These are phyloP conservation scores for Anaspis maculata DNA, from an alignment of 2,888 invertebrate genomes.

Conservation along the genomic window DNA sequence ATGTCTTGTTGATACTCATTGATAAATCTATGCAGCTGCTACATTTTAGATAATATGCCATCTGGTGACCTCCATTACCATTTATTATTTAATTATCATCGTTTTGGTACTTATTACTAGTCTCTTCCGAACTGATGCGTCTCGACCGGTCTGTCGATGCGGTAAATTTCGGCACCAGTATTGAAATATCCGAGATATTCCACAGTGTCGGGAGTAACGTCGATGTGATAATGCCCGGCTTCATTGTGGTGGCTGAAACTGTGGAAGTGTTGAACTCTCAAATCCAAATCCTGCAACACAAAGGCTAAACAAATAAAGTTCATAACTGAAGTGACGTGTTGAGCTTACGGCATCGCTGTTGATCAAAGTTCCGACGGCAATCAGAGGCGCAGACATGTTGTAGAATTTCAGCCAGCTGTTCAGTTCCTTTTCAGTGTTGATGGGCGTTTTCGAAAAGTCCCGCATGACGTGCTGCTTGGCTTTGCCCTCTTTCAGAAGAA, in stretches of 20 bases:
- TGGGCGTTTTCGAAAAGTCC: conserved; percentile 72
- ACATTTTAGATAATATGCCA: too few species aligned
- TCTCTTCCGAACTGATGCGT: conserved; percentile 70
- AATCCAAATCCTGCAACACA: conserved; percentile 64
- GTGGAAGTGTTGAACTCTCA: conserved; percentile 94
- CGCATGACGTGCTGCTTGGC: conserved; percentile 94
- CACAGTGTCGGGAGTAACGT: conserved; percentile 79
- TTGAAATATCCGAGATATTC: conserved; percentile 89
- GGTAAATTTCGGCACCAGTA: conserved; percentile 61
- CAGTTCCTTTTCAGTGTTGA: conserved; percentile 64
- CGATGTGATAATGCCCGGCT: conserved; percentile 96
- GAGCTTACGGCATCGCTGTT: conserved; percentile 54
- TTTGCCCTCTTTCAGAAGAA: conserved; percentile 73
- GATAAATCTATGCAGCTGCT: too few species aligned
- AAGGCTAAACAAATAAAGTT: conserved; percentile 23
- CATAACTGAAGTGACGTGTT: background rate
- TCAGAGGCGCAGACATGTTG: conserved; percentile 81
- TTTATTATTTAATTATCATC: too few species aligned
- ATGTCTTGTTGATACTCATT: too few species aligned
- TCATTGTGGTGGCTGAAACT: conserved; percentile 75
- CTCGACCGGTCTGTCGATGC: conserved; percentile 64
- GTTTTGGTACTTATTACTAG: too few species aligned
- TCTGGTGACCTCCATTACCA: too few species aligned
- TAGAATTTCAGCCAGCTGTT: conserved; percentile 87
- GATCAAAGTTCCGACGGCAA: conserved; percentile 80